Evolutionary conservation across 2,888 invertebrate species (phyloP), one percentile per base, ranked within the genome.

Genomic region (Sesia apiformis): DNA sequence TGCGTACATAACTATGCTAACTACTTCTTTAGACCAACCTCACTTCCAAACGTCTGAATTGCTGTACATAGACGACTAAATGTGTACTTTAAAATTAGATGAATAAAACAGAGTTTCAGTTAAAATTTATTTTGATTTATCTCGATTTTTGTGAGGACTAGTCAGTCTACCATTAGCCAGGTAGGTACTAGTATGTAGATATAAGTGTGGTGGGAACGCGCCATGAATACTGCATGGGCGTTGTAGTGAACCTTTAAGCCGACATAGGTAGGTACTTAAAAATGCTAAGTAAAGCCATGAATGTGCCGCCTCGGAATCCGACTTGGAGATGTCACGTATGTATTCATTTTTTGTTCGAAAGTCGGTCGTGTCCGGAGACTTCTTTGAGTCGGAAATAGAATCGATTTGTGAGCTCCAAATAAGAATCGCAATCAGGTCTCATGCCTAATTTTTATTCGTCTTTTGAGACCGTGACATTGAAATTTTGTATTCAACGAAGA

Each of bases 1-100:
- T 79, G 78, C 66, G 69, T 74, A 84, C 81, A 82, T 85, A 83
- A 76, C 83, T 84, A 85, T 85, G 81, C 81, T 85, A 85, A 84
- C 83, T 82, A 81, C 79, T 79, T 75, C 74, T 71, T 67, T 58
- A 23, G 23, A 23, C 23, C 23, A 23, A 23, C 23, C 23, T 23
- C 23, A 23, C 23, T 23, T 23, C 23, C 23, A 1, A 23, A 23
- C 23, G 23, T 23, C 23, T 23, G 2, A 81, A 73, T 63, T 60
- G 40, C 56, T 41, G 39, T 4, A 52, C 54, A 49, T 52, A 4
- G 8, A 41, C 67, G 72, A 68, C 41, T 59, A 49, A 81, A 65
- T 72, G 58, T 64, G 64, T 66, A 72, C 81, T 72, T 66, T 80
- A 78, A 57, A 38, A 38, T 41, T 53, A 40, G 54, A 53, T 39